Conservation (phyloP, 2,113 vertebrate species). For the Calcarius ornatus region DNA sequence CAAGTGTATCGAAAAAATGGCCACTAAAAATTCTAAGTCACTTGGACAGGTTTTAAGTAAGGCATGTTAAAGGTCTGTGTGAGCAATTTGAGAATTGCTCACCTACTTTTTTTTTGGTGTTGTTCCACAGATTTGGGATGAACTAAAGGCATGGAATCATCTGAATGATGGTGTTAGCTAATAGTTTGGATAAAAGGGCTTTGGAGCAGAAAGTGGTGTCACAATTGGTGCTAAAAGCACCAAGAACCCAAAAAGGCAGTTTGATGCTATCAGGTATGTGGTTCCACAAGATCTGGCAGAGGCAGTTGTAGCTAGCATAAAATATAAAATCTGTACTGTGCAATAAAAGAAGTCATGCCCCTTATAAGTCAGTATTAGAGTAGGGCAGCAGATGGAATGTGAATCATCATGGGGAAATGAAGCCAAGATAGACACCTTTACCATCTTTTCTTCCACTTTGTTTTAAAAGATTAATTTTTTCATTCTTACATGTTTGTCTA, state of each 20-base stretch:
- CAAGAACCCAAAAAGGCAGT: neutral
- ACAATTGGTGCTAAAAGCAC: neutral
- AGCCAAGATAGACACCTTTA: neutral
- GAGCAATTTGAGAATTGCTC: neutral
- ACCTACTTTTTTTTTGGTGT: neutral
- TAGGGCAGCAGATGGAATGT: neutral
- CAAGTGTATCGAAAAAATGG: neutral
- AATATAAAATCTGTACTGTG: neutral
- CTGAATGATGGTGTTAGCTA: neutral
- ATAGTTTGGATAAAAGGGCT: neutral
- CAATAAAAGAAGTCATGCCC: accelerated
- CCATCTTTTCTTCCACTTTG: neutral
- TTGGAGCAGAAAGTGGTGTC: neutral
- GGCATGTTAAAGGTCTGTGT: neutral
- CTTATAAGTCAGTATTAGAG: neutral
- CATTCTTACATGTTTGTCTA: neutral
- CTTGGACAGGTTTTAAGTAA: neutral
- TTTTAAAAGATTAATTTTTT: neutral
- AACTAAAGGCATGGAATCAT: neutral
- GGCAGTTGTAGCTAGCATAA: neutral
- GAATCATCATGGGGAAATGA: neutral
- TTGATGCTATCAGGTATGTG: neutral
- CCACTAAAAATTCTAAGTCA: neutral
- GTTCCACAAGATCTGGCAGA: neutral
- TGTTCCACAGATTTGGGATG: neutral